phyloP scores from a whole-genome alignment of 2,113 vertebrate species.

The Paracyprichromis sp. region DNA sequence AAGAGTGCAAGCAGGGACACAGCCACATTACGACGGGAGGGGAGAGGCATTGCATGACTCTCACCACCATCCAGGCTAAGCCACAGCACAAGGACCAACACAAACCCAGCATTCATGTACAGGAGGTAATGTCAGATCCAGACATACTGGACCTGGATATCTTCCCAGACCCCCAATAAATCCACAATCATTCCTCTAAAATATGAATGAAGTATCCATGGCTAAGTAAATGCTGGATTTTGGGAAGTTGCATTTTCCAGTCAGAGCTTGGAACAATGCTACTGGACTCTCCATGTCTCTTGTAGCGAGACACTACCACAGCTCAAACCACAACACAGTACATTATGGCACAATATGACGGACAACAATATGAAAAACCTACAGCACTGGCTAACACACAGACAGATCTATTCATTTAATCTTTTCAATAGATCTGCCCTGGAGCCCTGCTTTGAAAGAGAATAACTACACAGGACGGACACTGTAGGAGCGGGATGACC shows the following conservation, averaged over 20 bases:
- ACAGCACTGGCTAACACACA: not conserved
- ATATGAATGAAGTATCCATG: not conserved
- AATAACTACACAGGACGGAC: not conserved
- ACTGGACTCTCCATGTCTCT: not conserved
- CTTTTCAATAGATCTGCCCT: slow-evolving; percentile 51
- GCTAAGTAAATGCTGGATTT: slow-evolving; percentile 34
- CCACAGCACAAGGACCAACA: slow-evolving; percentile 42
- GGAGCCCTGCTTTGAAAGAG: not conserved
- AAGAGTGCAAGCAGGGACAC: slow-evolving; percentile 32
- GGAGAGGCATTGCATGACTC: slow-evolving; percentile 25
- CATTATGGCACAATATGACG: slow-evolving; percentile 32
- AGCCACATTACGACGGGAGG: slow-evolving; percentile 33
- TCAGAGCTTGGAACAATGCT: slow-evolving; percentile 31
- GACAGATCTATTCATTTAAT: slow-evolving; percentile 51
- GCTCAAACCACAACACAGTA: slow-evolving; percentile 38
- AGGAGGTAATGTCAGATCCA: not conserved
- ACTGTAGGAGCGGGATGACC: not conserved
- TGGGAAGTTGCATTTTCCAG: slow-evolving; percentile 31
- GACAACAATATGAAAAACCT: slow-evolving; percentile 1
- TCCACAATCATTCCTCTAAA: not conserved
- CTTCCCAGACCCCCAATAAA: not conserved
- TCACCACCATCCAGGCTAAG: slow-evolving; percentile 44
- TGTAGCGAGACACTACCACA: slow-evolving; percentile 12
- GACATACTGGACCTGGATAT: not conserved
- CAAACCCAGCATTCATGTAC: slow-evolving; percentile 49